Evolutionary conservation across 2,113 vertebrate species (phyloP).

Genomic region (Aegypius monachus): DNA sequence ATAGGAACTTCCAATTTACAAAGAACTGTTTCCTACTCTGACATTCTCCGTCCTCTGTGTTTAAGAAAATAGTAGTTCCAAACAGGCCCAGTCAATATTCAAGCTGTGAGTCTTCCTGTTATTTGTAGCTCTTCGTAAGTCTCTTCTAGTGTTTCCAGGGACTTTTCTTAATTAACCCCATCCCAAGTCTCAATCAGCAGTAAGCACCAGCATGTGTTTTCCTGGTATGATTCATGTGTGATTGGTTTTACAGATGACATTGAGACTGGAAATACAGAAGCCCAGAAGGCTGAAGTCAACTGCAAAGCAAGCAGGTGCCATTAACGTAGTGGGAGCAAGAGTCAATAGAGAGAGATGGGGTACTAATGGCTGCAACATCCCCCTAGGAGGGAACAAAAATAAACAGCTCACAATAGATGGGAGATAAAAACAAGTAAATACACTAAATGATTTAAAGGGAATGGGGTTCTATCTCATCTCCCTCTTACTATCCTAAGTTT

Average conservation of each 20-base stretch:
- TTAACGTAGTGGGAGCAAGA: background rate
- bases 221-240: background rate
- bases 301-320: background rate
- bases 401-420: background rate
- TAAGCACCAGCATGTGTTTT: background rate
- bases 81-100: background rate
- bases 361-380: background rate
- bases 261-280: background rate
- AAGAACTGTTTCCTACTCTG: background rate
- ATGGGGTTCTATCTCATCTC: background rate
- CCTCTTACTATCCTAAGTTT: background rate
- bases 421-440: background rate
- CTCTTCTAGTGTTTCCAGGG: background rate
- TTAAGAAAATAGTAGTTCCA: background rate
- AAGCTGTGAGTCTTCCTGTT: constrained; percentile 17
- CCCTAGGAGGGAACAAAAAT: background rate
- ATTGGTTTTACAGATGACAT: background rate
- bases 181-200: background rate
- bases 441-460: background rate
- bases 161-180: background rate
- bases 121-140: background rate
- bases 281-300: background rate
- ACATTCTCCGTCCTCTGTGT: background rate
- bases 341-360: background rate
- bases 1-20: background rate